A percentile compares a stretch with the other conserved stretches of the same genome.
These are phyloP conservation scores for Darevskia nairensis DNA, from an alignment of 2,797 vertebrate genomes.

Conservation along the genomic window DNA sequence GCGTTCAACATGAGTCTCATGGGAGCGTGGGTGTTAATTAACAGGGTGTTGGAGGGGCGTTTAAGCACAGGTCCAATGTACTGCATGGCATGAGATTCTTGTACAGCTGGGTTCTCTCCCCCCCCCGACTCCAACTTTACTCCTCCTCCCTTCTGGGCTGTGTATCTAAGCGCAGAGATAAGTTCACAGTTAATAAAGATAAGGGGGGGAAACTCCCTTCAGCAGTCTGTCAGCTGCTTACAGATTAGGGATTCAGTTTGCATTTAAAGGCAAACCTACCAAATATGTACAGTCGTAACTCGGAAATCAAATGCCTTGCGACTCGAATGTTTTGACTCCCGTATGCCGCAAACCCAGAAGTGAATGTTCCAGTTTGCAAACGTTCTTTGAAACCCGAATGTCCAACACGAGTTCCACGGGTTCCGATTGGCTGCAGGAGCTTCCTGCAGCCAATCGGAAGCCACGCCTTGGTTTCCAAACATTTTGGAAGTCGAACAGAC, in stretches of 20 bases:
- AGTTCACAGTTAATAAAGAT: constrained; percentile 87
- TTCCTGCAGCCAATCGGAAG: too few relatives aligned
- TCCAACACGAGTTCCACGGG: too few relatives aligned
- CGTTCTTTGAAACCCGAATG: too few relatives aligned
- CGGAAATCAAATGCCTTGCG: too few relatives aligned
- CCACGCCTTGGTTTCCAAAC: too few relatives aligned
- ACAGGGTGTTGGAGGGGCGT: constrained; percentile 64
- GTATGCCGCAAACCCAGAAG: too few relatives aligned
- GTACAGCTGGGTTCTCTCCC: constrained; percentile 67
- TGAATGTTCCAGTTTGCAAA: too few relatives aligned
- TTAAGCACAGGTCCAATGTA: constrained; percentile 69
- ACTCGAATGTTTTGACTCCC: too few relatives aligned
- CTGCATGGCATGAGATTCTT: constrained; percentile 75
- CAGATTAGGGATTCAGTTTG: background rate
- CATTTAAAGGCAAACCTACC: too few relatives aligned
- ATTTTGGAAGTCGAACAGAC: too few relatives aligned
- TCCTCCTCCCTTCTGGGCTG: constrained; percentile 64
- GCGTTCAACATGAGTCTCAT: constrained; percentile 70
- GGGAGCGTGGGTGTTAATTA: constrained; percentile 53
- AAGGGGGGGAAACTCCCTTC: constrained; percentile 69
- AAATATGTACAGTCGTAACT: too few relatives aligned
- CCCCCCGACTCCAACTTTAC: constrained; percentile 55
- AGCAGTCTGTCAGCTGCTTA: constrained; percentile 36
- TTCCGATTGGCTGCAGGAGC: too few relatives aligned
- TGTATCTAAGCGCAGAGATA: constrained; percentile 77